Conservation (phyloP, 2,888 invertebrate species). For the Sepioteuthis lessoniana region DNA sequence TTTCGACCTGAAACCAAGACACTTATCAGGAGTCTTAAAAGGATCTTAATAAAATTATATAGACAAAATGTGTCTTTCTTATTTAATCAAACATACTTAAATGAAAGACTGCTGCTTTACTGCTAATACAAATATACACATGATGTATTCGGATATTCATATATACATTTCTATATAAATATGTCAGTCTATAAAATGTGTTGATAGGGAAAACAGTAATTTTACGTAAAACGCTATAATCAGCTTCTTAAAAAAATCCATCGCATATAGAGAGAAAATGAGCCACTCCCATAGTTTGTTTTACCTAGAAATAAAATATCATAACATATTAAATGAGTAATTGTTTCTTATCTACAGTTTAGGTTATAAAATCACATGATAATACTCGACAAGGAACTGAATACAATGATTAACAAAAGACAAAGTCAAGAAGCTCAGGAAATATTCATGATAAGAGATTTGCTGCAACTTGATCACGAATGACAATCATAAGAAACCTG, state of each 20-base stretch:
- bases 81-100: too few species aligned
- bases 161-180: background rate
- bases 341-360: background rate
- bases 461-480: background rate
- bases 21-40: too few species aligned
- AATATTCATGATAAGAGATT: background rate
- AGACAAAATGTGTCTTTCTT: too few species aligned
- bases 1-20: too few species aligned
- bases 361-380: background rate
- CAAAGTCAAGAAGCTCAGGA: background rate
- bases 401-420: background rate
- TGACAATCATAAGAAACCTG: background rate
- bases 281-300: background rate
- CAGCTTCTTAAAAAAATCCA: background rate
- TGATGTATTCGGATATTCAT: too few species aligned
- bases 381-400: background rate
- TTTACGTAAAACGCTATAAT: background rate
- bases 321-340: background rate
- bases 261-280: background rate
- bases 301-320: background rate
- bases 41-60: too few species aligned
- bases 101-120: too few species aligned
- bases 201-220: background rate
- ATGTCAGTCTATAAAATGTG: background rate
- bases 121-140: too few species aligned